Evolutionary conservation across 2,797 vertebrate genomes (phyloP).

Genomic region (Amniataba percoides): DNA sequence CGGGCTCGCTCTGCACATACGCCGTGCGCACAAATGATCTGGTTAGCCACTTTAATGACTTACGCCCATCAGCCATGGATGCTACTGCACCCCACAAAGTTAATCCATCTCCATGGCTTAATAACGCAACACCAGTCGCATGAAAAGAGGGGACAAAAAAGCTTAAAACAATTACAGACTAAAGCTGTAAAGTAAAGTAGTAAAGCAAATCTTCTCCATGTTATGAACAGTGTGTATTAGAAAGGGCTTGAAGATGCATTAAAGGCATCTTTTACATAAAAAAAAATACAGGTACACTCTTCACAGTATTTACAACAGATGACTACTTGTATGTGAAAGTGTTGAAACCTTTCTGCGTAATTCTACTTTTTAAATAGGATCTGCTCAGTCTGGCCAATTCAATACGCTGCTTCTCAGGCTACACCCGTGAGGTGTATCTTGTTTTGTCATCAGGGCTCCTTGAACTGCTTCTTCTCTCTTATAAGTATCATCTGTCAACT

Average conservation of each 20-base stretch:
- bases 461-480: background rate
- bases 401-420: background rate
- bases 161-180: conserved; percentile 25
- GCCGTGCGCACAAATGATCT: conserved; percentile 40
- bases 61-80: conserved; percentile 44
- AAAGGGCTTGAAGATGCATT: background rate
- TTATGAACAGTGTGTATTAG: background rate
- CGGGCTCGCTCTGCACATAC: conserved; percentile 27
- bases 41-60: conserved; percentile 59
- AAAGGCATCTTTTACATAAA: background rate
- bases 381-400: background rate
- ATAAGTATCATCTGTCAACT: background rate
- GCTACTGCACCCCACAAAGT: conserved; percentile 39
- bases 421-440: background rate
- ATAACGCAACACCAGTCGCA: conserved; percentile 19
- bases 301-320: too few relatives aligned
- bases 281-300: background rate
- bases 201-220: too few relatives aligned
- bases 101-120: conserved; percentile 46
- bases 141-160: conserved; percentile 30
- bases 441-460: background rate
- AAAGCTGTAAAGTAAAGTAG: too few relatives aligned
- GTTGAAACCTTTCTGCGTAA: background rate
- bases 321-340: too few relatives aligned
- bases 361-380: conserved; percentile 14